Percentiles rank a stretch among this genome's conserved stretches.
Evolutionary conservation across 2,888 invertebrate genomes (phyloP).

Genomic region (Tholera decimalis): DNA sequence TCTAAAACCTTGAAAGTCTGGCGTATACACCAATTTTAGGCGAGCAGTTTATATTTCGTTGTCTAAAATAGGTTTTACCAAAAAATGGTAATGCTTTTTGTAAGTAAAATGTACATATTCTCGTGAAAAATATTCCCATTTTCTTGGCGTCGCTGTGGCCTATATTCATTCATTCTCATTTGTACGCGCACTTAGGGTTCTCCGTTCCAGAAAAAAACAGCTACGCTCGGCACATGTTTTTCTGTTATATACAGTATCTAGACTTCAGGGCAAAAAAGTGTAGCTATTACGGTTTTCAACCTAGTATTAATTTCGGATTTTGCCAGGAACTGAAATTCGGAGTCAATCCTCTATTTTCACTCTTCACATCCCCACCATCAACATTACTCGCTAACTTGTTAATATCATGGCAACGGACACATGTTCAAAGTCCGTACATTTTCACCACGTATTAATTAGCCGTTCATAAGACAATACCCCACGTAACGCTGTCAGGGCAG

Average conservation of each 20-base stretch:
- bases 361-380: not conserved
- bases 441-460: slow-evolving; percentile 31
- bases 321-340: not conserved
- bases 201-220: slow-evolving; percentile 35
- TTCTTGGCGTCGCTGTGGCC: slow-evolving; percentile 52
- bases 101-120: slow-evolving; percentile 45
- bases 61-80: slow-evolving; percentile 37
- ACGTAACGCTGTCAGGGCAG: slow-evolving; percentile 27
- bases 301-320: slow-evolving; percentile 11
- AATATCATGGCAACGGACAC: slow-evolving; percentile 2
- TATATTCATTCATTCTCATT: slow-evolving; percentile 56
- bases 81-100: slow-evolving; percentile 33
- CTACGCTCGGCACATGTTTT: slow-evolving; percentile 40
- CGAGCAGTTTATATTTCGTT: slow-evolving; percentile 30
- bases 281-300: slow-evolving; percentile 2
- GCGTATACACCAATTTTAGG: slow-evolving; percentile 30
- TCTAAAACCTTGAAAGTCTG: slow-evolving; percentile 58
- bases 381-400: slow-evolving; percentile 6
- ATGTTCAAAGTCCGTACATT: slow-evolving; percentile 25
- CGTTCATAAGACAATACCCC: slow-evolving; percentile 47
- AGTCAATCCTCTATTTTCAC: not conserved
- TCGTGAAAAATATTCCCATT: slow-evolving; percentile 50
- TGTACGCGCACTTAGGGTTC: slow-evolving; percentile 49
- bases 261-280: slow-evolving; percentile 21
- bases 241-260: slow-evolving; percentile 32